Evolutionary conservation across 2,797 vertebrate species (phyloP).

Genomic region (Urosaurus nigricauda): DNA sequence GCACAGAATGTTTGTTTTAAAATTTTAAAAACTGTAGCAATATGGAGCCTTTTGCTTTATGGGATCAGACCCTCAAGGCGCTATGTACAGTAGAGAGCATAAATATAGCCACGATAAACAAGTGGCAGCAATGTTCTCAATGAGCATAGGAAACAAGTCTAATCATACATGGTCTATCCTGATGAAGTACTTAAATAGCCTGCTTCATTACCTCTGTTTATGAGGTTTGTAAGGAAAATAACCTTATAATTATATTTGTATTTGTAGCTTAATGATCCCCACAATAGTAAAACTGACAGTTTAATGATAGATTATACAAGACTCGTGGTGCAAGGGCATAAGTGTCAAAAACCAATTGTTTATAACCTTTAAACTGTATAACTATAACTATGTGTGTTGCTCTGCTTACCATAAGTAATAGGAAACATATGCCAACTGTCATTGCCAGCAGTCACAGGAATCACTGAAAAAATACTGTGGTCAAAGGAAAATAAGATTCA

Average conservation of each 20-base stretch:
- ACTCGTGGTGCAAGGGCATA: not conserved
- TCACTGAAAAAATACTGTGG: not conserved
- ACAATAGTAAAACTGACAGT: not conserved
- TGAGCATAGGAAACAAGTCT: not conserved
- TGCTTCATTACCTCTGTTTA: not conserved
- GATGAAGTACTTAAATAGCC: not conserved
- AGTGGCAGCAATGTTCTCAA: not conserved
- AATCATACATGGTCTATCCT: not conserved
- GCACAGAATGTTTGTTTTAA: not conserved
- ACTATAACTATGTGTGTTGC: not conserved
- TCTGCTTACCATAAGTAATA: not conserved
- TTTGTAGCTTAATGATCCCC: not conserved
- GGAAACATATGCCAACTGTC: not conserved
- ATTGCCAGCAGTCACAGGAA: not conserved
- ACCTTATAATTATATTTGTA: no score
- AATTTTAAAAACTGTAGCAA: not conserved
- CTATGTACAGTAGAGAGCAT: not conserved
- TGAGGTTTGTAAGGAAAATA: not conserved
- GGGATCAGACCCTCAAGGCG: not conserved
- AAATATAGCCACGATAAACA: not conserved
- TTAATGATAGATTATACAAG: not conserved
- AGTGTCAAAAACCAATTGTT: not conserved
- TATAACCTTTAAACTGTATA: constrained; percentile 6
- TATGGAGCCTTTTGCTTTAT: not conserved
- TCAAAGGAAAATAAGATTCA: not conserved